Base-by-base conservation (phyloP, 1,140 invertebrate genomes). In the Drosophila gunungcola region DNA sequence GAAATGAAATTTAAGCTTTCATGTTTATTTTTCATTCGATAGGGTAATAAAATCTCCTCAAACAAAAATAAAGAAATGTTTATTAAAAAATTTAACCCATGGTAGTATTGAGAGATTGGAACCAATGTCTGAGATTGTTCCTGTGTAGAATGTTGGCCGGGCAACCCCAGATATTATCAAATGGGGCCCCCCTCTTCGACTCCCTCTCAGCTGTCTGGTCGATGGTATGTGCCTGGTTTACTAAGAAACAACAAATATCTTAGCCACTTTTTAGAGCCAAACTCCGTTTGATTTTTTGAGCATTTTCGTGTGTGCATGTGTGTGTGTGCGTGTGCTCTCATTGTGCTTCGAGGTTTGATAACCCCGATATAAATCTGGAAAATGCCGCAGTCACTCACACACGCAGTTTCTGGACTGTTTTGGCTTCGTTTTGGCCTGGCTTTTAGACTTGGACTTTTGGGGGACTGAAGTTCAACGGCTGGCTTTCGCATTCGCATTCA, bases 301-400 rank as follows among this genome's bases (percentile, higher is more conserved):
- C 42, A 39, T 38, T 72, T 61, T 48, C 43, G 16, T 21, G 16
- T 21, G 16, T 21, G 16, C 16, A 21, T 1, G 16, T 21, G 16
- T 21, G 16, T 21, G 16, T 48, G 27, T 51, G 41, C 57, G 38
- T 49, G 68, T 64, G 46, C 27, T 54, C 48, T 67, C 70, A 72
- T 63, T 78, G 61, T 80, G 54, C 48, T 77, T 53, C 58, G 41
- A 48, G 68, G 74, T 64, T 61, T 73, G 77, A 80, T 84, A 84
- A 73, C 80, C 80, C 67, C 80, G 57, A 84, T 68, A 84, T 84
- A 84, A 84, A 84, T 84, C 77, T 79, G 69, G 75, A 73, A 80
- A 85, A 84, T 73, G 72, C 76, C 60, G 80, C 74, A 83, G 63
- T 84, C 72, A 58, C 75, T 74, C 80, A 75, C 58, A 73, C 72